These are phyloP conservation scores for Schizotus pectinicornis DNA, from an alignment of 2,888 invertebrate species.

Conservation along the genomic window DNA sequence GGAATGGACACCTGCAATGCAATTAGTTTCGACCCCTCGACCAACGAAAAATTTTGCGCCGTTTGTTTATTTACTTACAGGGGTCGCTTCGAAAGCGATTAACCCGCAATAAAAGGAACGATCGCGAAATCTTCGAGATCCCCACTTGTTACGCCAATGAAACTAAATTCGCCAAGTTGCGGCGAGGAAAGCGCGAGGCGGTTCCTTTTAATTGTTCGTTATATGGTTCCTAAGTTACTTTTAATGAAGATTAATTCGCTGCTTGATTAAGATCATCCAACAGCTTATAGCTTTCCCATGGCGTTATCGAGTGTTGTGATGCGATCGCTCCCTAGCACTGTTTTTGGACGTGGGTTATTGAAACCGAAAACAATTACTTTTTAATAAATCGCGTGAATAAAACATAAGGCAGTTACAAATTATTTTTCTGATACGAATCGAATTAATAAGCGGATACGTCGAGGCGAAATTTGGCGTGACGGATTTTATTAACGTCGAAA, in stretches of 20 bases:
- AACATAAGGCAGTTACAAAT: conserved; percentile 13
- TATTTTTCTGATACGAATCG: conserved; percentile 14
- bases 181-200: conserved; percentile 25
- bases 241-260: conserved; percentile 50
- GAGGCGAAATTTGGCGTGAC: conserved; percentile 11
- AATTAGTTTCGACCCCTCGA: conserved; percentile 7
- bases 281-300: conserved; percentile 29
- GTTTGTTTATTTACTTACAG: conserved; percentile 10
- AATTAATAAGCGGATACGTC: conserved; percentile 5
- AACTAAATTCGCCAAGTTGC: conserved; percentile 25
- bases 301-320: conserved; percentile 18
- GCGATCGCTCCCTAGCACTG: conserved; percentile 9
- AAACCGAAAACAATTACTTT: conserved; percentile 26
- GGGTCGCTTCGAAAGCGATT: conserved; percentile 1
- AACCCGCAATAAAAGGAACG: too few relatives aligned
- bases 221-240: conserved; percentile 48
- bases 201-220: conserved; percentile 48
- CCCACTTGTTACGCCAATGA: conserved; percentile 27
- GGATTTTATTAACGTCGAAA: neutral
- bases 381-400: conserved; percentile 25
- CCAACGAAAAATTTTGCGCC: conserved; percentile 14
- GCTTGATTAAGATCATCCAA: conserved; percentile 45
- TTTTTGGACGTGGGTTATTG: conserved; percentile 17
- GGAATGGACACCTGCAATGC: conserved; percentile 17
- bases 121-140: conserved; percentile 16